These are phyloP conservation scores for Achatina immaculata DNA, from an alignment of 1,140 invertebrate species.

Conservation along the genomic window DNA sequence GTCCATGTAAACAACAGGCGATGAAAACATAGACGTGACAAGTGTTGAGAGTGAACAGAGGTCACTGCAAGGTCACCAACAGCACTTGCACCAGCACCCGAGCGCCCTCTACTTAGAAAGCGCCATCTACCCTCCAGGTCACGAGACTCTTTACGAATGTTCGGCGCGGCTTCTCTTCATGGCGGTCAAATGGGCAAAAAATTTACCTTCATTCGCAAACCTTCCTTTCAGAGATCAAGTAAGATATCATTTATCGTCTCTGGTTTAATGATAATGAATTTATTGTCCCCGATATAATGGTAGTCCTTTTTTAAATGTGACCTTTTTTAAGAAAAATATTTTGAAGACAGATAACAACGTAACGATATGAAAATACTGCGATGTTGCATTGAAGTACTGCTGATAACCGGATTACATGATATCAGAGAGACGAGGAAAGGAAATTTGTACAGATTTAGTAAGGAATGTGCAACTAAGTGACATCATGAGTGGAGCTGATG, in stretches of 20 bases:
- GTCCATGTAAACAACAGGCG: too few species aligned
- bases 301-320: too few species aligned
- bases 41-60: conserved; percentile 62
- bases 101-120: conserved; percentile 54
- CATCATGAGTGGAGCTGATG: too few species aligned
- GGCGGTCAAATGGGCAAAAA: conserved; percentile 99
- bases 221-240: conserved; percentile 92
- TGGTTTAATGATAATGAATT: not conserved
- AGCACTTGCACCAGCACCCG: conserved; percentile 8
- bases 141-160: conserved; percentile 87
- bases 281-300: too few species aligned
- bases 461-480: too few species aligned
- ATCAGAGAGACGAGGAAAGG: too few species aligned
- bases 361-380: too few species aligned
- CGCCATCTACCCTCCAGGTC: conserved; percentile 57
- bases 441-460: too few species aligned
- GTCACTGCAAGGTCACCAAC: conserved; percentile 30
- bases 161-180: conserved; percentile 94
- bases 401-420: too few species aligned
- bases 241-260: not conserved
- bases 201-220: conserved; percentile 95
- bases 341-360: too few species aligned
- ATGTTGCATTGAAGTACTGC: too few species aligned
- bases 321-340: too few species aligned
- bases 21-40: conserved; percentile 71